A percentile compares a stretch with the other conserved stretches of the same genome.
Evolutionary conservation across 2,113 vertebrate species (phyloP).

Genomic region (Egretta garzetta): DNA sequence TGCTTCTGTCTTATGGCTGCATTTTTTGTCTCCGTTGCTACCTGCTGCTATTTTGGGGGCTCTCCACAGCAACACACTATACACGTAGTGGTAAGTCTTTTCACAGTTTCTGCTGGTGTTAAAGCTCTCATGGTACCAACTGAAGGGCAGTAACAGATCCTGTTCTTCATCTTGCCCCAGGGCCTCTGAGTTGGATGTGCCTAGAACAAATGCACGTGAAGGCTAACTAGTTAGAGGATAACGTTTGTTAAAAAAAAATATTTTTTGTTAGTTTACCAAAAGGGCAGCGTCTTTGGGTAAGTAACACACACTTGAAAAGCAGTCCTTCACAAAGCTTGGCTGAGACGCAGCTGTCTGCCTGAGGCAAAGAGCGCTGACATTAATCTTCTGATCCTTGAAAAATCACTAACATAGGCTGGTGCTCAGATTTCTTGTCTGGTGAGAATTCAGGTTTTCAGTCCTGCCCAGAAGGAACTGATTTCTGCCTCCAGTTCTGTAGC

Average conservation of each 20-base stretch:
- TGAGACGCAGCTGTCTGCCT: neutral
- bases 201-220: neutral
- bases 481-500: neutral
- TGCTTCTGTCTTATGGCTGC: slow-evolving; percentile 82
- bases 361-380: neutral
- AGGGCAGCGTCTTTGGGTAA: neutral
- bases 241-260: neutral
- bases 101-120: slow-evolving; percentile 73
- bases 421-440: neutral
- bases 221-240: neutral
- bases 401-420: neutral
- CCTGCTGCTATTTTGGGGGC: slow-evolving; percentile 90
- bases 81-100: slow-evolving; percentile 99
- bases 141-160: slow-evolving; percentile 1
- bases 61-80: slow-evolving; percentile 98
- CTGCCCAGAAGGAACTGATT: neutral
- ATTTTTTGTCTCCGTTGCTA: slow-evolving; percentile 89
- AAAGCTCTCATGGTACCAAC: slow-evolving; percentile 44
- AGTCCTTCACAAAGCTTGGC: neutral
- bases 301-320: neutral
- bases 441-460: neutral
- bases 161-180: neutral
- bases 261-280: neutral
- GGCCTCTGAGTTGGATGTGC: neutral
- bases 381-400: neutral